phyloP scores from a whole-genome alignment of 1,140 invertebrate species.

The Magallana angulata region DNA sequence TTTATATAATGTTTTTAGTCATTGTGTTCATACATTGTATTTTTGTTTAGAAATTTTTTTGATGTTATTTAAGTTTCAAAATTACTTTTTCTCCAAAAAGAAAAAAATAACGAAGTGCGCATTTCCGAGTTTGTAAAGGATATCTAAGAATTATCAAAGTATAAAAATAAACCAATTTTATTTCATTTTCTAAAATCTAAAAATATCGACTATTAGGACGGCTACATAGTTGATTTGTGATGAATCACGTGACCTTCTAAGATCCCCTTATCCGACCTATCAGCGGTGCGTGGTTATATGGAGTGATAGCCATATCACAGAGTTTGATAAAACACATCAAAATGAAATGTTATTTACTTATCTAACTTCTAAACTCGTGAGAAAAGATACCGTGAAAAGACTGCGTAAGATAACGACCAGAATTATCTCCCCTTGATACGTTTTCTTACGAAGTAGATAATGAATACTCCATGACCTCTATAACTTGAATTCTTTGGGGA shows the following conservation, averaged over 20 bases:
- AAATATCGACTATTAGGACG: too few species aligned
- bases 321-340: slow-evolving; percentile 55
- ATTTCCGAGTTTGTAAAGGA: too few species aligned
- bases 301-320: slow-evolving; percentile 40
- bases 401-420: slow-evolving; percentile 42
- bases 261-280: neutral
- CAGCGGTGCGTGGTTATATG: slow-evolving; percentile 25
- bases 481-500: slow-evolving; percentile 1
- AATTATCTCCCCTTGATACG: slow-evolving; percentile 46
- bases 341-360: slow-evolving; percentile 55
- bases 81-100: too few species aligned
- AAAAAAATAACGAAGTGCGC: too few species aligned
- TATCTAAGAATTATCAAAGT: too few species aligned
- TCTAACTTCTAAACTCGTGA: slow-evolving; percentile 50
- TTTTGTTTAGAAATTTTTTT: too few species aligned
- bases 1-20: neutral
- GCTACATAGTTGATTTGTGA: neutral
- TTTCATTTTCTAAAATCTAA: too few species aligned
- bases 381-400: slow-evolving; percentile 51
- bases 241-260: slow-evolving; percentile 9
- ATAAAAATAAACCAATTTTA: too few species aligned
- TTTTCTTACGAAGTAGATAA: slow-evolving; percentile 32
- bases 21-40: too few species aligned
- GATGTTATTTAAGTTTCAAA: too few species aligned
- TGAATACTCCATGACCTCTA: neutral